Evolutionary conservation across 2,888 invertebrate genomes (phyloP).

Genomic region (Drosophila nr. perissopoda): DNA sequence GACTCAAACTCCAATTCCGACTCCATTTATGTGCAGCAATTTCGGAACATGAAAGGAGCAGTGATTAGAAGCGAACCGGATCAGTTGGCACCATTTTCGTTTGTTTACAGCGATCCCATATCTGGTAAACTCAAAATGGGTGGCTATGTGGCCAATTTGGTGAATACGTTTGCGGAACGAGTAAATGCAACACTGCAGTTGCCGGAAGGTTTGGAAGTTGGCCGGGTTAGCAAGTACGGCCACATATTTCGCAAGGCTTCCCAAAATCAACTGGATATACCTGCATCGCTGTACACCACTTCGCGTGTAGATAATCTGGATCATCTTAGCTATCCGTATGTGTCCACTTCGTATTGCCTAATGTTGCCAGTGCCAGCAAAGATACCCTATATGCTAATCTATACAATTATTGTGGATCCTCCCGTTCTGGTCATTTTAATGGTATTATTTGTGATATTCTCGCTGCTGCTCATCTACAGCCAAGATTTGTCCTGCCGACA

Average conservation of each 20-base stretch:
- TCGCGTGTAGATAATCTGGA: slow-evolving; percentile 1
- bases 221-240: neutral
- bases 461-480: slow-evolving; percentile 53
- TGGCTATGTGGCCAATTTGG: neutral
- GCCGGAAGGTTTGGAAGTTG: neutral
- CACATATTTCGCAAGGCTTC: slow-evolving; percentile 1
- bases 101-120: neutral
- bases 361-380: slow-evolving; percentile 60
- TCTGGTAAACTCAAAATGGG: neutral
- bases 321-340: slow-evolving; percentile 50
- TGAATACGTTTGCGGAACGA: neutral
- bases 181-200: slow-evolving; percentile 24
- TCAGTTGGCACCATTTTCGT: neutral
- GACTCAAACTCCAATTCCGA: neutral
- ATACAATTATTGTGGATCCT: slow-evolving; percentile 39
- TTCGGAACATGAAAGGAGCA: slow-evolving; percentile 4
- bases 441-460: slow-evolving; percentile 42
- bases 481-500: slow-evolving; percentile 37
- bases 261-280: slow-evolving; percentile 46
- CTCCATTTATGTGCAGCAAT: slow-evolving; percentile 1
- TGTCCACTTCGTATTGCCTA: slow-evolving; percentile 39
- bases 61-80: neutral
- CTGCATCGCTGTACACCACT: slow-evolving; percentile 4
- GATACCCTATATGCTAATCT: slow-evolving; percentile 47
- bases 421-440: slow-evolving; percentile 27